Percentiles rank a stretch among this genome's conserved stretches.
Evolutionary conservation across 2,888 invertebrate species (phyloP).

Genomic region (Apomyelois bistriatella): DNA sequence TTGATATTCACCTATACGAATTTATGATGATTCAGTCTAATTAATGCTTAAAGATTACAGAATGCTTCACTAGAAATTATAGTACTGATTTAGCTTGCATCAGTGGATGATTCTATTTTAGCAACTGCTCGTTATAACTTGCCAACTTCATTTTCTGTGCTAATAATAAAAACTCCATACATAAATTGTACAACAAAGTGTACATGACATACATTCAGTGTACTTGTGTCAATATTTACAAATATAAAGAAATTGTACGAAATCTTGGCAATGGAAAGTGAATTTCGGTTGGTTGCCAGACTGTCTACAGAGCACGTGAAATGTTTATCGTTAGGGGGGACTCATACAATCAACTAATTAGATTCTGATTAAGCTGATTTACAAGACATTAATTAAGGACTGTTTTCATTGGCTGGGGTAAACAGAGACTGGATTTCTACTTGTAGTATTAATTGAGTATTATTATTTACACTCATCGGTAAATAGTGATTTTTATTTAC

Average conservation of each 20-base stretch:
- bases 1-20: no score
- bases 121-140: no score
- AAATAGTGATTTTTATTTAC: no score
- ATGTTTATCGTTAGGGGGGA: neutral
- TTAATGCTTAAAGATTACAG: neutral
- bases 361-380: no score
- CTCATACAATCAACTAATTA: neutral
- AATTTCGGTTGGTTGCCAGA: slow-evolving; percentile 20
- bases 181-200: neutral
- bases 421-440: no score
- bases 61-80: neutral
- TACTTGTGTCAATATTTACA: neutral
- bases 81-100: neutral
- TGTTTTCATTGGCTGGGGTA: no score
- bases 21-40: no score
- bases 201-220: neutral
- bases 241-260: slow-evolving; percentile 1
- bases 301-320: slow-evolving; percentile 27
- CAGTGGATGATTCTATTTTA: neutral
- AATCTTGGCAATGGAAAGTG: slow-evolving; percentile 20
- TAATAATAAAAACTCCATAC: neutral
- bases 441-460: no score
- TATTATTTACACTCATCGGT: no score
- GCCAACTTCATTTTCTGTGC: neutral
- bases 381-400: no score